Conservation (phyloP, 2,888 invertebrate genomes). For the Dexiosoma caninum region DNA sequence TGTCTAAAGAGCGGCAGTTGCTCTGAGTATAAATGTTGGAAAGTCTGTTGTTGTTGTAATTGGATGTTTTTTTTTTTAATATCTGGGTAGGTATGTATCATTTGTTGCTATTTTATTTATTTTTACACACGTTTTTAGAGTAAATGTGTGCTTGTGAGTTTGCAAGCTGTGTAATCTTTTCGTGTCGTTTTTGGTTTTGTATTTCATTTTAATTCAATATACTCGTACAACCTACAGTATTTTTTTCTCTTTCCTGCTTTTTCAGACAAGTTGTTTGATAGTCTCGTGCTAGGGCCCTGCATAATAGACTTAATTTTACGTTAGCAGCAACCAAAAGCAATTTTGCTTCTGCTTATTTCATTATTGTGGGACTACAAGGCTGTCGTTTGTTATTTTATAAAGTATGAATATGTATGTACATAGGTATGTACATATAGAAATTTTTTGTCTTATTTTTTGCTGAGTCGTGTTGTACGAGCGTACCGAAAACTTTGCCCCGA, state of each 20-base stretch:
- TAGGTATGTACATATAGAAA: neutral
- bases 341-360: slow-evolving; percentile 58
- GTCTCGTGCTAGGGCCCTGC: slow-evolving; percentile 56
- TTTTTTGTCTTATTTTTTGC: neutral
- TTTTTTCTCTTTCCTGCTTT: neutral
- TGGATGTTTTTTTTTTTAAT: neutral
- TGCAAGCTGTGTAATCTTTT: slow-evolving; percentile 13
- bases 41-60: slow-evolving; percentile 14
- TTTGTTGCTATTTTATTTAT: slow-evolving; percentile 1
- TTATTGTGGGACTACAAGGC: slow-evolving; percentile 21
- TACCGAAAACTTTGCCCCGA: slow-evolving; percentile 38
- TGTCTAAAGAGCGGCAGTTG: slow-evolving; percentile 27
- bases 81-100: neutral
- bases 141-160: neutral
- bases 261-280: slow-evolving; percentile 53
- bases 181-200: slow-evolving; percentile 42
- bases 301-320: slow-evolving; percentile 60
- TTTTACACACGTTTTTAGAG: slow-evolving; percentile 1
- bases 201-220: slow-evolving; percentile 34
- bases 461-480: neutral
- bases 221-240: neutral
- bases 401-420: neutral
- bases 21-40: neutral
- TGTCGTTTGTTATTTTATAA: slow-evolving; percentile 21
- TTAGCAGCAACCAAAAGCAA: slow-evolving; percentile 60